Percentiles rank a stretch among this genome's conserved stretches.
Evolutionary conservation across 2,888 invertebrate species (phyloP).

Genomic region (Drosophila niveifrons): DNA sequence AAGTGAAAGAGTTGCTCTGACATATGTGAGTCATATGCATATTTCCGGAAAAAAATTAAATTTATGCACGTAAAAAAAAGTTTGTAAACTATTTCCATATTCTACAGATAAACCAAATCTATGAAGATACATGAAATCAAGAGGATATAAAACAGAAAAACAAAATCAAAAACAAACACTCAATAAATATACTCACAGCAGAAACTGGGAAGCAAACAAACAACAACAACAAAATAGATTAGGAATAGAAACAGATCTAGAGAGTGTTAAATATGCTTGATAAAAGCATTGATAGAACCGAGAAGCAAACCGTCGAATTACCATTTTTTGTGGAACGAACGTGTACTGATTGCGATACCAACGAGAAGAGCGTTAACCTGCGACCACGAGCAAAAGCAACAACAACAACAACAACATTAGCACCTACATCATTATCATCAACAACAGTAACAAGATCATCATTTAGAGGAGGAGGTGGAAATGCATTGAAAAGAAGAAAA

Average conservation of each 20-base stretch:
- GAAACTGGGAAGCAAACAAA: conserved; percentile 11
- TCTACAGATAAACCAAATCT: conserved; percentile 46
- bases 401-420: conserved; percentile 5
- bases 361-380: conserved; percentile 36
- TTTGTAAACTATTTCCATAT: not conserved
- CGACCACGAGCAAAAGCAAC: conserved; percentile 15
- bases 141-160: conserved; percentile 22
- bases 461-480: not conserved
- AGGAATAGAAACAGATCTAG: conserved; percentile 5
- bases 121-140: conserved; percentile 30
- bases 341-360: conserved; percentile 50
- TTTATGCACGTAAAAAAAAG: not conserved
- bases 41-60: conserved; percentile 18
- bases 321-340: conserved; percentile 57
- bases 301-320: conserved; percentile 50
- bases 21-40: not conserved
- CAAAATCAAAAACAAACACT: not conserved
- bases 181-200: conserved; percentile 2
- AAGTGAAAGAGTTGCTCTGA: not conserved
- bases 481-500: conserved; percentile 3
- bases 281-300: conserved; percentile 42
- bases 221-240: not conserved
- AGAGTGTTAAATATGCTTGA: conserved; percentile 63
- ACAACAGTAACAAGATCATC: not conserved
- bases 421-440: conserved; percentile 9